Base-by-base conservation (phyloP, 2,797 vertebrate genomes). In the Sebastes minor region DNA sequence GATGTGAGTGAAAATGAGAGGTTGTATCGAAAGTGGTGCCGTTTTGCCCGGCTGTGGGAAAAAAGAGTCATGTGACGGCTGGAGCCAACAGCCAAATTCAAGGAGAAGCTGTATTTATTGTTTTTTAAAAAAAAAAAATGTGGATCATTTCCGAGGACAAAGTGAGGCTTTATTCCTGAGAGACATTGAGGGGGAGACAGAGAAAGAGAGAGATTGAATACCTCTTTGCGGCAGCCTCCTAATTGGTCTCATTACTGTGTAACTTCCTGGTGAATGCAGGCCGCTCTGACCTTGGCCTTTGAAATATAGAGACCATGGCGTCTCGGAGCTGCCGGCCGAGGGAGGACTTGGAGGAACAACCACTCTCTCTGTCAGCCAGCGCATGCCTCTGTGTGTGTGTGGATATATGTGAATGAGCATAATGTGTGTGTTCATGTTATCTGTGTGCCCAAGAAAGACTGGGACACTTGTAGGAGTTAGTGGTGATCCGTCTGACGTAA, bases 211-310 rank as follows among this genome's bases (percentile, higher is more conserved):
- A 83, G 90, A 91, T 78, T 87, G 86, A 92, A 93, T 90, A 83
- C 77, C 80, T 89, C 85, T 86, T 79, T 80, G 89, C 74, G 38
- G 87, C 85, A 89, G 88, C 79, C 87, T 91, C 92, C 89, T 95
- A 95, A 96, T 95, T 95, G 93, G 81, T 85, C 91, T 94, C 90
- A 95, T 96, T 96, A 95, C 92, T 86, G 74, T 77, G 85, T 88
- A 92, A 95, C 91, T 92, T 94, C 91, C 94, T 94, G 85, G 82
- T 93, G 89, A 89, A 88, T 86, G 88, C 77, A 66, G 72, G 83
- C 91, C 67, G 46, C 70, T 82, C 81, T 94, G 95, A 95, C 94
- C 95, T 95, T 95, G 94, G 89, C 88, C 91, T 96, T 95, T 95
- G 92, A 95, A 92, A 95, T 92, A 83, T 76, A 92, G 90, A 88